These are phyloP conservation scores for Drosophila buzzatii DNA, from an alignment of 2,888 invertebrate species.

Conservation along the genomic window DNA sequence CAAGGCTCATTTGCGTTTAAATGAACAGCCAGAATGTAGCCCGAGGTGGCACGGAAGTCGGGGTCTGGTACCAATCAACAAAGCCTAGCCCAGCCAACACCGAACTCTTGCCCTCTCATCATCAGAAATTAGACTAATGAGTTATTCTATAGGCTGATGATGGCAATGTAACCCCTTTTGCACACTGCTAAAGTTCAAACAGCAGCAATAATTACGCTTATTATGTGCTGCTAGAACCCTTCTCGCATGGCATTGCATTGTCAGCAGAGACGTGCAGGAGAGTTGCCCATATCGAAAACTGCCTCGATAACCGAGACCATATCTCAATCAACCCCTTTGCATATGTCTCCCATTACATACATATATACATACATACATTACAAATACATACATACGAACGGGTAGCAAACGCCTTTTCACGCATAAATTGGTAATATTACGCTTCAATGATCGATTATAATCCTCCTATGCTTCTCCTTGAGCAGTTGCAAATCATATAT, in stretches of 20 bases:
- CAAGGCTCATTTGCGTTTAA: slow-evolving; percentile 76
- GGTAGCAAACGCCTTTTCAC: slow-evolving; percentile 53
- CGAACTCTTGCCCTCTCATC: slow-evolving; percentile 2
- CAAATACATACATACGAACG: slow-evolving; percentile 12
- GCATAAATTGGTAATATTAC: slow-evolving; percentile 49
- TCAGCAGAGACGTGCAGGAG: slow-evolving; percentile 34
- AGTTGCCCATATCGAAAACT: slow-evolving; percentile 2
- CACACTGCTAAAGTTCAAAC: slow-evolving; percentile 68
- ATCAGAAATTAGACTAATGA: slow-evolving; percentile 66
- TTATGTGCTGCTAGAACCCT: slow-evolving; percentile 42
- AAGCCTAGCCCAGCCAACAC: neutral
- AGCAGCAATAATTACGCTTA: slow-evolving; percentile 75
- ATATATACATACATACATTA: neutral
- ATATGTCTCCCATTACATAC: neutral
- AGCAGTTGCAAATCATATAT: neutral
- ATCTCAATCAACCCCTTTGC: slow-evolving; percentile 11
- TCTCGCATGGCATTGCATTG: slow-evolving; percentile 20
- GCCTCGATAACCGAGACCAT: neutral
- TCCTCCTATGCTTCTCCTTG: neutral
- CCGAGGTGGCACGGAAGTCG: slow-evolving; percentile 7
- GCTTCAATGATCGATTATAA: slow-evolving; percentile 25
- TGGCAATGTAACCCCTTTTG: slow-evolving; percentile 29
- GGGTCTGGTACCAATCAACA: slow-evolving; percentile 10
- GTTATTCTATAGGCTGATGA: slow-evolving; percentile 62
- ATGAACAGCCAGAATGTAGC: slow-evolving; percentile 52